A percentile compares a stretch with the other conserved stretches of the same genome.
Conservation (phyloP, 2,888 invertebrate genomes). For the Drosophila limbata region DNA sequence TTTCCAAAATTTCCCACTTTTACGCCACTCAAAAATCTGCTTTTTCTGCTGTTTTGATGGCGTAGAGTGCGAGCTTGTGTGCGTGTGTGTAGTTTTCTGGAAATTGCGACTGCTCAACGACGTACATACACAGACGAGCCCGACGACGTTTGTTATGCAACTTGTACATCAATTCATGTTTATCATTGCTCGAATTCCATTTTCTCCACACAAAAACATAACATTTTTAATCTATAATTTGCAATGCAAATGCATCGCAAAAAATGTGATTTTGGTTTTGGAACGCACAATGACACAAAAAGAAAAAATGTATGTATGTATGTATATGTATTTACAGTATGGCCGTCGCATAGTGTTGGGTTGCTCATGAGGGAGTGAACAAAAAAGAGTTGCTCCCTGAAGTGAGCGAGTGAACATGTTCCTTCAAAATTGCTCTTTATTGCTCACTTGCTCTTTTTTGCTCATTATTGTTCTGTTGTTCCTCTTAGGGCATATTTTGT, state of each 20-base stretch:
- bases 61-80: slow-evolving; percentile 43
- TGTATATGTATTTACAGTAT: slow-evolving; percentile 67
- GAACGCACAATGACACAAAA: slow-evolving; percentile 75
- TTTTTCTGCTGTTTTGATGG: slow-evolving; percentile 62
- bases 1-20: slow-evolving; percentile 56
- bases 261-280: slow-evolving; percentile 70
- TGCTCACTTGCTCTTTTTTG: no score
- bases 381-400: no score
- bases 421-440: no score
- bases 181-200: slow-evolving; percentile 53
- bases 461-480: no score
- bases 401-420: no score
- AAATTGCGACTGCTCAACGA: slow-evolving; percentile 70
- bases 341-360: slow-evolving; percentile 51
- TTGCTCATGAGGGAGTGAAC: no score
- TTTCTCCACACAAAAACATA: slow-evolving; percentile 59
- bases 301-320: slow-evolving; percentile 70
- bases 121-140: slow-evolving; percentile 62
- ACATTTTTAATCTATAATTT: slow-evolving; percentile 59
- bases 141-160: slow-evolving; percentile 74
- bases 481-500: no score
- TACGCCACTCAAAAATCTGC: slow-evolving; percentile 52
- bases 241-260: slow-evolving; percentile 70
- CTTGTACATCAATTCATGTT: slow-evolving; percentile 71
- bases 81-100: slow-evolving; percentile 72